Percentiles rank a stretch among this genome's conserved stretches.
These are phyloP conservation scores for Sitophilus oryzae DNA, from an alignment of 1,140 invertebrate genomes.

Conservation along the genomic window DNA sequence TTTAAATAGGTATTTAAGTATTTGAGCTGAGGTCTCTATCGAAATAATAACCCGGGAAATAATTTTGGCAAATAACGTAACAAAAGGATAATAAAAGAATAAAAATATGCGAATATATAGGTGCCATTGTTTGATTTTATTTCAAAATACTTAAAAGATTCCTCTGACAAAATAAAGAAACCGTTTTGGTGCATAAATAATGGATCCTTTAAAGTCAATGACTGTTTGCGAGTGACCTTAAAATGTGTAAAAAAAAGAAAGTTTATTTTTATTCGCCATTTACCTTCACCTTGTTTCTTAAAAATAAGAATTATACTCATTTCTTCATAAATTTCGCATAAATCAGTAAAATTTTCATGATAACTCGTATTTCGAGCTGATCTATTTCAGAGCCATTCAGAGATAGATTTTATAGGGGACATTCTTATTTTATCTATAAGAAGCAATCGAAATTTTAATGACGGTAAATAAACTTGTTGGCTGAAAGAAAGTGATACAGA, in stretches of 20 bases:
- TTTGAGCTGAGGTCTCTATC: too few species aligned
- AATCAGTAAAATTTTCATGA: too few species aligned
- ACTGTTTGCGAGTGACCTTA: not conserved
- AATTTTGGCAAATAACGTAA: too few species aligned
- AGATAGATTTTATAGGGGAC: not conserved
- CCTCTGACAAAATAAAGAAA: not conserved
- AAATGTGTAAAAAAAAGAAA: not conserved
- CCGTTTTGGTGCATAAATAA: too few species aligned
- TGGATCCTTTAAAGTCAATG: not conserved
- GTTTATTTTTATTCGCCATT: not conserved
- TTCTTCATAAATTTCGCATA: too few species aligned
- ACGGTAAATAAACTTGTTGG: not conserved
- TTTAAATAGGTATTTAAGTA: too few species aligned
- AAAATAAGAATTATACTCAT: not conserved
- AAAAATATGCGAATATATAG: too few species aligned
- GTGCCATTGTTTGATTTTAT: slow-evolving; percentile 3
- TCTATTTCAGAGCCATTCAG: too few species aligned
- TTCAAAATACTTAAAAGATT: not conserved
- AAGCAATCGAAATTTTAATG: not conserved
- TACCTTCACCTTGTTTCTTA: not conserved
- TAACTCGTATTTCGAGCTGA: too few species aligned
- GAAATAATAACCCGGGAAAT: too few species aligned
- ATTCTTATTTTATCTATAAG: not conserved
- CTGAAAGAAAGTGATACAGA: not conserved
- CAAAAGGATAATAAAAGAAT: too few species aligned